These are phyloP conservation scores for Dolichomitus sp. DNA, from an alignment of 2,888 invertebrate species.

Conservation along the genomic window DNA sequence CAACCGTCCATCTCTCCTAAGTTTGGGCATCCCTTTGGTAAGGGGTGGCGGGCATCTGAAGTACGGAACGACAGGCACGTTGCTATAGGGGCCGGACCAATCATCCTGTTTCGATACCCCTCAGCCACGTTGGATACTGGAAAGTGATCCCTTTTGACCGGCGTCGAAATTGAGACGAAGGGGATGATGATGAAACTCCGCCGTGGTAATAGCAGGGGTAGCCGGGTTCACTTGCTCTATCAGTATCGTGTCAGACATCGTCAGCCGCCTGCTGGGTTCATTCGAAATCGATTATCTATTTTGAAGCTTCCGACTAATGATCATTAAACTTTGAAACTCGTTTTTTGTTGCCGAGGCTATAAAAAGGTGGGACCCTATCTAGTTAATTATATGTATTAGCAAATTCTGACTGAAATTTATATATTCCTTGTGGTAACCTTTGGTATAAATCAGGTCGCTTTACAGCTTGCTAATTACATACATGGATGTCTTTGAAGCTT, in stretches of 20 bases:
- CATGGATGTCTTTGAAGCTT: conserved; percentile 7
- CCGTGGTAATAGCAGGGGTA: conserved; percentile 9
- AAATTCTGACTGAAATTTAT: not conserved
- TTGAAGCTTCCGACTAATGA: not conserved
- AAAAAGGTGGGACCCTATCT: not conserved
- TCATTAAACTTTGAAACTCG: not conserved
- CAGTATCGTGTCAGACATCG: conserved; percentile 8
- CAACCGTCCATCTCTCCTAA: conserved; percentile 18
- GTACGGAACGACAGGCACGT: conserved; percentile 41
- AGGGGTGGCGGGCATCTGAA: not conserved
- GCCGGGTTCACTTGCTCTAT: not conserved
- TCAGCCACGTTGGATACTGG: conserved; percentile 9
- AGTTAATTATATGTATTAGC: not conserved
- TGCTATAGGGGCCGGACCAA: not conserved
- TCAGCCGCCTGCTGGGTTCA: conserved; percentile 8
- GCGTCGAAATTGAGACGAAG: conserved; percentile 1
- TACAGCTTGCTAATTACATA: not conserved
- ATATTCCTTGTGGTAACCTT: not conserved
- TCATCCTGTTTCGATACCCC: conserved; percentile 9
- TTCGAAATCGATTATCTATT: conserved; percentile 1
- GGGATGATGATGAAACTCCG: conserved; percentile 23
- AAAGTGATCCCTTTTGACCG: conserved; percentile 44
- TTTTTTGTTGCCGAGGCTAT: not conserved
- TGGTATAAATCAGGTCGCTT: not conserved
- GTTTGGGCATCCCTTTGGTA: conserved; percentile 44